phyloP scores from a whole-genome alignment of 2,113 vertebrate genomes.

The Megaceryle torquata region DNA sequence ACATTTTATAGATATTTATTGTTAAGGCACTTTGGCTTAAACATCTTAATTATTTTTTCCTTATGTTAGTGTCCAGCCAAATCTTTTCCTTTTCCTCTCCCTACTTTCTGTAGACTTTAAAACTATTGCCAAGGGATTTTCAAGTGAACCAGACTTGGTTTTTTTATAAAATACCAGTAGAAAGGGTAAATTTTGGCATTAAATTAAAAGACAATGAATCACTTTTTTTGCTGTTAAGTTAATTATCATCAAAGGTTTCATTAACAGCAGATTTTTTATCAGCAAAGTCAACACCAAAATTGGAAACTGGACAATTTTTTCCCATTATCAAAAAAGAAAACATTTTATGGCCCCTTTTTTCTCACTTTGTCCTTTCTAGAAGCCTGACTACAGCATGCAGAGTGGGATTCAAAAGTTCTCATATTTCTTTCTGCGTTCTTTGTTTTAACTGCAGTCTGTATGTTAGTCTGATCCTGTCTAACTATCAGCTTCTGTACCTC shows the following conservation, averaged over 20 bases:
- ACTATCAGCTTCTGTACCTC: not conserved
- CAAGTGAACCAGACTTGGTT: constrained; percentile 5
- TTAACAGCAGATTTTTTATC: constrained; percentile 68
- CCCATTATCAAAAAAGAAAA: constrained; percentile 53
- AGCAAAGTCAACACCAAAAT: constrained; percentile 51
- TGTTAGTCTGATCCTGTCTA: not conserved
- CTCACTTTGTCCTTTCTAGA: constrained; percentile 6
- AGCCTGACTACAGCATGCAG: not conserved
- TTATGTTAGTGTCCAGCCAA: constrained; percentile 17
- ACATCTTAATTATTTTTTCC: not conserved
- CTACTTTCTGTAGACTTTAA: not conserved
- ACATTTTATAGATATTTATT: not conserved
- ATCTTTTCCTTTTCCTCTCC: constrained; percentile 32
- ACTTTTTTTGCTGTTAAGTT: constrained; percentile 40
- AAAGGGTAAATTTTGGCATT: constrained; percentile 59
- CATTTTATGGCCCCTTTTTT: not conserved
- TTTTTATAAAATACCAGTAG: constrained; percentile 10
- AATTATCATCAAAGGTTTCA: constrained; percentile 71
- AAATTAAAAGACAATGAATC: constrained; percentile 57
- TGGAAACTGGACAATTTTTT: constrained; percentile 65
- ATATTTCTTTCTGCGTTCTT: not conserved
- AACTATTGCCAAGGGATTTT: constrained; percentile 32
- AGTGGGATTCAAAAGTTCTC: not conserved
- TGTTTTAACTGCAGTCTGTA: not conserved
- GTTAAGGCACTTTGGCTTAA: not conserved